Evolutionary conservation across 1,140 invertebrate genomes (phyloP).

Genomic region (Papilio helenus): DNA sequence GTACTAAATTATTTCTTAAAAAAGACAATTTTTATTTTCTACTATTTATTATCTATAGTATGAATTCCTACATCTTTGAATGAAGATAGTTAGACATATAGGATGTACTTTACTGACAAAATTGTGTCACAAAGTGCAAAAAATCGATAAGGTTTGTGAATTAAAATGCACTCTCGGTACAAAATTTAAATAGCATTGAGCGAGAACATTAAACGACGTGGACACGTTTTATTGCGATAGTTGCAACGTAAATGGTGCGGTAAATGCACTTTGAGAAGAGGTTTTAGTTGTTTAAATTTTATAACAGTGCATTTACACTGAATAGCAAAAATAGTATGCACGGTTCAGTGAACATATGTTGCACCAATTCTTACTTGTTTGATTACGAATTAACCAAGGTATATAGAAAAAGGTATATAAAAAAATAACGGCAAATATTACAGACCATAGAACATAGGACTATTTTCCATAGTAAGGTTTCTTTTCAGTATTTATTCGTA

Average conservation of each 20-base stretch:
- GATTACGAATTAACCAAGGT: neutral
- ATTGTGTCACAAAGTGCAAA: neutral
- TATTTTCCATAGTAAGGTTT: neutral
- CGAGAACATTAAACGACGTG: neutral
- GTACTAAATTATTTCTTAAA: too few relatives aligned
- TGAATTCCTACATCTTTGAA: too few relatives aligned
- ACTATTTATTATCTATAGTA: too few relatives aligned
- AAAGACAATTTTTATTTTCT: too few relatives aligned
- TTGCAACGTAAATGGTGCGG: neutral
- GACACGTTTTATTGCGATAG: slow-evolving; percentile 17
- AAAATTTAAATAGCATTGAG: slow-evolving; percentile 18
- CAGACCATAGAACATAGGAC: neutral
- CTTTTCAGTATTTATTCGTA: neutral
- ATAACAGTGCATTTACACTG: slow-evolving; percentile 6
- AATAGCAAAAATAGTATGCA: neutral
- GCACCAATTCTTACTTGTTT: too few relatives aligned
- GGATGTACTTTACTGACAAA: neutral
- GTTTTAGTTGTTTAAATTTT: slow-evolving; percentile 20
- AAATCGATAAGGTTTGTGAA: neutral
- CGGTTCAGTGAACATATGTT: too few relatives aligned
- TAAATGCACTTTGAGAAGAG: slow-evolving; percentile 9
- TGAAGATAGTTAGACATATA: too few relatives aligned
- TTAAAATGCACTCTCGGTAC: neutral
- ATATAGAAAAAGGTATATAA: too few relatives aligned
- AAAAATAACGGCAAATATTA: too few relatives aligned